Conservation (phyloP, 2,113 vertebrate genomes). For the Varanus salvator region DNA sequence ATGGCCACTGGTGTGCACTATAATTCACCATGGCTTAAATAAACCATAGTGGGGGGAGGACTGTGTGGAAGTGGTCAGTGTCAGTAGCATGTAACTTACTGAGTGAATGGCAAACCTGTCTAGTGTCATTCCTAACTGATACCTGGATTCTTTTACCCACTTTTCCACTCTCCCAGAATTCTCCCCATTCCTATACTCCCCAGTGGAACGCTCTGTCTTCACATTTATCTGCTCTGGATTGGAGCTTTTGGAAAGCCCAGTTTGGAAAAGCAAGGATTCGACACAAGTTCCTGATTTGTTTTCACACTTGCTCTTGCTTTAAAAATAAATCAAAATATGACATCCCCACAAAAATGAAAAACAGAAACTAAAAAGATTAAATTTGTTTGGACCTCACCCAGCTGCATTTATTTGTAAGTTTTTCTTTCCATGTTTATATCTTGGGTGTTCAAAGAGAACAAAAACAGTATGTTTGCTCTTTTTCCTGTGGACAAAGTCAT, state of each 20-base stretch:
- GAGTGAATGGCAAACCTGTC: not conserved
- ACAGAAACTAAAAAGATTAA: not conserved
- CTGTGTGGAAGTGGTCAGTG: too few species aligned
- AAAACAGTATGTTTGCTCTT: constrained; percentile 27
- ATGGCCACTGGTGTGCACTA: too few species aligned
- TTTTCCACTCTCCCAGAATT: constrained; percentile 11
- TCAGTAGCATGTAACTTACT: not conserved
- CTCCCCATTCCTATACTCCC: constrained; percentile 32
- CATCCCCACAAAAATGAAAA: not conserved
- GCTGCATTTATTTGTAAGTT: not conserved
- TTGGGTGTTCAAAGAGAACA: constrained; percentile 28
- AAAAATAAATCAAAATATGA: constrained; percentile 32
- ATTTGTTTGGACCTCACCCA: not conserved
- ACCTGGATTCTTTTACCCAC: not conserved
- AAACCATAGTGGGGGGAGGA: too few species aligned
- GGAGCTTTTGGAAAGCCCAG: constrained; percentile 54
- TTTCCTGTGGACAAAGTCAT: not conserved
- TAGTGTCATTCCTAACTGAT: rapidly evolving
- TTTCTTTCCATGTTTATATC: constrained; percentile 11
- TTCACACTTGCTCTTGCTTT: constrained; percentile 1
- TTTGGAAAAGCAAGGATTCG: constrained; percentile 29
- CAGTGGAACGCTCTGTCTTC: constrained; percentile 34
- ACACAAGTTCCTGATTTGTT: constrained; percentile 36
- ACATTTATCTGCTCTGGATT: constrained; percentile 53
- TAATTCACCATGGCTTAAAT: too few species aligned